phyloP scores from a whole-genome alignment of 2,797 vertebrate species.

The Falco peregrinus region DNA sequence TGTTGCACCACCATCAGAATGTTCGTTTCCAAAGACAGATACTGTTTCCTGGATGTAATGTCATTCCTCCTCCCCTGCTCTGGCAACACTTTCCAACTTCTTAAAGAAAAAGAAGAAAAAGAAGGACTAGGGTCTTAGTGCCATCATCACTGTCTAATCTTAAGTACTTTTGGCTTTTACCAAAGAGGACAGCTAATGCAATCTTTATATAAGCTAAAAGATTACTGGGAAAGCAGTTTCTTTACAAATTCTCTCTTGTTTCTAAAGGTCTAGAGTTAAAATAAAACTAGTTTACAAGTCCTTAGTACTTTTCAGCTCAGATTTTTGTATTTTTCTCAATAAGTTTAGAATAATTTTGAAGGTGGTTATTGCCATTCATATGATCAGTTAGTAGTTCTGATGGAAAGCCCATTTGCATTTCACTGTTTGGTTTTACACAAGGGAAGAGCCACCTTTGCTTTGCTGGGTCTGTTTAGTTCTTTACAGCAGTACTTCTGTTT shows the following conservation, averaged over 20 bases:
- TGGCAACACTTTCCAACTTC: background rate
- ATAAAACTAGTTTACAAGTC: background rate
- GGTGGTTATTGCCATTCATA: background rate
- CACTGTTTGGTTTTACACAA: background rate
- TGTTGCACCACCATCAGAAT: background rate
- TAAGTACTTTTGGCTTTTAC: background rate
- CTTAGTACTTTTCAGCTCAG: background rate
- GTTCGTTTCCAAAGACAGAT: background rate
- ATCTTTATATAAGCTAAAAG: background rate
- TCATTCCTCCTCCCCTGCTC: fast-evolving
- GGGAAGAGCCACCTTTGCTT: background rate
- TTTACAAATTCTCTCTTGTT: background rate
- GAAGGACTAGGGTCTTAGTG: background rate
- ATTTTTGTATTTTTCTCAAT: background rate
- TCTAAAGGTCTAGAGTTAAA: background rate
- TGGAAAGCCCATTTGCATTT: background rate
- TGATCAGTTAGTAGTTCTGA: background rate
- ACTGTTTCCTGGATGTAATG: background rate
- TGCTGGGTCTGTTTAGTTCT: background rate
- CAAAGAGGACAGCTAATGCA: background rate
- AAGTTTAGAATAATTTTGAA: background rate
- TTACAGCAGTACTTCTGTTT: background rate
- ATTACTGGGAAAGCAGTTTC: background rate
- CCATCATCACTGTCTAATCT: background rate
- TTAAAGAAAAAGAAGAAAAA: background rate